Conservation (phyloP, 64 coral and sea anemone genomes). For the Dendrophyllia cribrosa region DNA sequence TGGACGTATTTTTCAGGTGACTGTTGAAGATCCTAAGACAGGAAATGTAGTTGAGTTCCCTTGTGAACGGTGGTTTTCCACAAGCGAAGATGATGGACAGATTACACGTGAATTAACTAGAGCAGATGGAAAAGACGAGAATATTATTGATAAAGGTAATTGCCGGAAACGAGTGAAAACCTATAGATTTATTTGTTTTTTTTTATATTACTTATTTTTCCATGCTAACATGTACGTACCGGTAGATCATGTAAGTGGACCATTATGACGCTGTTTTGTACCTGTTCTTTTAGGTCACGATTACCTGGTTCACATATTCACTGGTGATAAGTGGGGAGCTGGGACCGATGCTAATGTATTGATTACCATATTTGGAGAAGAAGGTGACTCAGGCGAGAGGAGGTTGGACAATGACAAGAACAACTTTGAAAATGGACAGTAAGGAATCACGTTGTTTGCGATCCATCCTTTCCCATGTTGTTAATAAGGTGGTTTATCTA, state of each 20-base stretch:
- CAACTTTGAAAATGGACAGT: constrained; percentile 91
- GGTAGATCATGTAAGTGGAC: background rate
- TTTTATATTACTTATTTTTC: too few species aligned
- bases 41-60: constrained; percentile 75
- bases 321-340: constrained; percentile 84
- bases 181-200: too few species aligned
- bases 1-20: constrained; percentile 55
- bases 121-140: constrained; percentile 55
- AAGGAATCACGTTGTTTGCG: constrained; percentile 74
- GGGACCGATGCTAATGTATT: constrained; percentile 98
- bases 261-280: background rate
- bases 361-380: constrained; percentile 88
- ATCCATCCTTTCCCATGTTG: background rate
- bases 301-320: constrained; percentile 89
- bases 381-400: constrained; percentile 90
- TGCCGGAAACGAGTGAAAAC: background rate
- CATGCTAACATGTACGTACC: too few species aligned
- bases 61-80: constrained; percentile 91
- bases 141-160: constrained; percentile 56
- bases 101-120: constrained; percentile 82
- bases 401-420: constrained; percentile 65
- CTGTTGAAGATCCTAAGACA: constrained; percentile 79
- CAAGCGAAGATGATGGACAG: constrained; percentile 92
- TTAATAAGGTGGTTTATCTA: background rate
- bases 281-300: constrained; percentile 67